Evolutionary conservation across 2,797 vertebrate species (phyloP).

Genomic region (Fistularia tabacaria): DNA sequence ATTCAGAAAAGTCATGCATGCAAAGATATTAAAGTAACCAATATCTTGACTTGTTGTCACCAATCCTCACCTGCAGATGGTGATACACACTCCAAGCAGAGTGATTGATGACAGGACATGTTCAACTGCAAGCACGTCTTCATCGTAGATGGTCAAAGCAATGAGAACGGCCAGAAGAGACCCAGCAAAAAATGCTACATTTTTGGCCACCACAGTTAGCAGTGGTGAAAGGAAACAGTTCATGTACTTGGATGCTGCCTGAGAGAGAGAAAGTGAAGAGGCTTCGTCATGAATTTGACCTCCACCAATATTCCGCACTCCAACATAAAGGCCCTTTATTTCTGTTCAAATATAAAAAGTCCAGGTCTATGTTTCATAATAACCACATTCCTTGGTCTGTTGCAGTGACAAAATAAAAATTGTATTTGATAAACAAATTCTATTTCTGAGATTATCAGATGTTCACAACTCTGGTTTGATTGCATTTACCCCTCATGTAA

Average conservation of each 20-base stretch:
- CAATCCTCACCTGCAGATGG: conserved; percentile 85
- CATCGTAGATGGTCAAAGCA: conserved; percentile 96
- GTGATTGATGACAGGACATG: conserved; percentile 95
- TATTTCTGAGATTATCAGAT: too few species aligned
- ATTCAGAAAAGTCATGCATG: too few species aligned
- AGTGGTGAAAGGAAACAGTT: conserved; percentile 97
- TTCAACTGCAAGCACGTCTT: conserved; percentile 93
- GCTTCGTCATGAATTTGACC: neutral
- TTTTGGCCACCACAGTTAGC: conserved; percentile 93
- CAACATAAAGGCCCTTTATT: too few species aligned
- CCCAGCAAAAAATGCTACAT: conserved; percentile 94
- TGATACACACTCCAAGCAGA: conserved; percentile 91
- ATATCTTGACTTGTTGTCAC: neutral
- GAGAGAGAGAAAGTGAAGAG: conserved; percentile 7
- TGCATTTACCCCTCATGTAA: too few species aligned
- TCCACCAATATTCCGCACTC: too few species aligned
- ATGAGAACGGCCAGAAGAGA: conserved; percentile 96
- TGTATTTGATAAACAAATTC: too few species aligned
- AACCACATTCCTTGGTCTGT: too few species aligned
- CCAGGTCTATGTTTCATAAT: too few species aligned
- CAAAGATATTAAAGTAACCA: too few species aligned
- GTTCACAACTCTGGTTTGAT: too few species aligned
- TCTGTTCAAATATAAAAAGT: too few species aligned
- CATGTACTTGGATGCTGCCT: conserved; percentile 97
- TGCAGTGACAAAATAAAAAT: too few species aligned